Conservation (phyloP, 1,140 invertebrate genomes). For the Mesaphorura yosii region DNA sequence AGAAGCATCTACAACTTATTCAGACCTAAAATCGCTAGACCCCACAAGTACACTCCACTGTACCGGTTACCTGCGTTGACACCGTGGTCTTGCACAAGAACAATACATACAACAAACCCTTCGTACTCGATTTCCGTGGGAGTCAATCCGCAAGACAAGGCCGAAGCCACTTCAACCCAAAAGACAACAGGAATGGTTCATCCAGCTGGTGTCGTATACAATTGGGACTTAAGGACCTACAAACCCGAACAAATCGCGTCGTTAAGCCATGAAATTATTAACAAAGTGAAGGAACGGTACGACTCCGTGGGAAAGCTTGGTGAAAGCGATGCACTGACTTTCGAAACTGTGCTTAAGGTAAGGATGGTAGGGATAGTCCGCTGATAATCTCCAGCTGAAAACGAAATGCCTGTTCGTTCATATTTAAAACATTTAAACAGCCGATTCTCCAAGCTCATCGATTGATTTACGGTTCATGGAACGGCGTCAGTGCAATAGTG, state of each 20-base stretch:
- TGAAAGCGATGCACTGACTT: slow-evolving; percentile 1
- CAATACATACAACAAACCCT: too few species aligned
- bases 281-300: not conserved
- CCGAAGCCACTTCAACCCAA: too few species aligned
- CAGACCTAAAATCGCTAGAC: too few species aligned
- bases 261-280: slow-evolving; percentile 5
- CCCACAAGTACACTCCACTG: too few species aligned
- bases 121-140: too few species aligned
- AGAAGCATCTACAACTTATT: too few species aligned
- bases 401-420: too few species aligned
- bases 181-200: too few species aligned
- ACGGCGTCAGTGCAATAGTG: too few species aligned
- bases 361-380: not conserved
- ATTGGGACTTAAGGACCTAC: slow-evolving; percentile 17
- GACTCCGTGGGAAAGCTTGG: slow-evolving; percentile 1
- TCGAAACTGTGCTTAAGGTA: slow-evolving; percentile 17
- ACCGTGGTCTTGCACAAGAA: too few species aligned
- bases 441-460: slow-evolving; percentile 15
- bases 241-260: slow-evolving; percentile 8
- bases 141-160: too few species aligned
- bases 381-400: not conserved
- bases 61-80: too few species aligned
- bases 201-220: slow-evolving; percentile 14
- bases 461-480: slow-evolving; percentile 2
- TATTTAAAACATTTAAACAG: slow-evolving; percentile 1